These are phyloP conservation scores for Enteromius mattozi DNA, from an alignment of 2,797 vertebrate species.

Conservation along the genomic window DNA sequence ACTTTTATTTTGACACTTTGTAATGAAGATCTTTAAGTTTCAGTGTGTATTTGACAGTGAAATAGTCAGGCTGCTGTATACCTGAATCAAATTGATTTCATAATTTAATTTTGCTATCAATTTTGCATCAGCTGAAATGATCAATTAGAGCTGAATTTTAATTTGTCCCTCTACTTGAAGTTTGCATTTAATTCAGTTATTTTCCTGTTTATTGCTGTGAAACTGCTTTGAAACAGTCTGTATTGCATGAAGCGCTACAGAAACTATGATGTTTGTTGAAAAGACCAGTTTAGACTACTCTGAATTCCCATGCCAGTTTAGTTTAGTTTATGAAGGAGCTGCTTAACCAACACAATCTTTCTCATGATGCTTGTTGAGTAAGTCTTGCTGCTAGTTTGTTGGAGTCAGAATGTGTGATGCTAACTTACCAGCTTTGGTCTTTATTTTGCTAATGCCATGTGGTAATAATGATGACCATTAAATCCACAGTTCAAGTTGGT, in stretches of 20 bases:
- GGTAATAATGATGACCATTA: neutral
- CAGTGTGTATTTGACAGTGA: neutral
- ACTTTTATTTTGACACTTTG: neutral
- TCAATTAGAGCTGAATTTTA: neutral
- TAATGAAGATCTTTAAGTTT: neutral
- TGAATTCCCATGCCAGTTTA: neutral
- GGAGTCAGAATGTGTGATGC: neutral
- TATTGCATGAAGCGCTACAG: too few species aligned
- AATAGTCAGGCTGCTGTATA: neutral
- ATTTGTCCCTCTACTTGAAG: neutral
- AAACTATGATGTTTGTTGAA: neutral
- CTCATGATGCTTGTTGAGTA: neutral
- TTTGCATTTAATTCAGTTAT: neutral
- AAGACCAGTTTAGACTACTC: neutral
- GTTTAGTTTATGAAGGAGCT: neutral
- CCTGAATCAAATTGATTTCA: neutral
- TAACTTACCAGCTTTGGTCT: neutral
- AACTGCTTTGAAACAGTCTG: neutral
- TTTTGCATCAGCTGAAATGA: neutral
- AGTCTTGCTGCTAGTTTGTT: neutral
- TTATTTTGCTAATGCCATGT: neutral
- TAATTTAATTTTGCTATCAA: neutral
- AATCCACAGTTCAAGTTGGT: neutral
- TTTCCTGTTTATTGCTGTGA: neutral
- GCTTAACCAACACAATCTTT: neutral